These are phyloP conservation scores for Anguilla japonica DNA, from an alignment of 2,113 vertebrate genomes.

Conservation along the genomic window DNA sequence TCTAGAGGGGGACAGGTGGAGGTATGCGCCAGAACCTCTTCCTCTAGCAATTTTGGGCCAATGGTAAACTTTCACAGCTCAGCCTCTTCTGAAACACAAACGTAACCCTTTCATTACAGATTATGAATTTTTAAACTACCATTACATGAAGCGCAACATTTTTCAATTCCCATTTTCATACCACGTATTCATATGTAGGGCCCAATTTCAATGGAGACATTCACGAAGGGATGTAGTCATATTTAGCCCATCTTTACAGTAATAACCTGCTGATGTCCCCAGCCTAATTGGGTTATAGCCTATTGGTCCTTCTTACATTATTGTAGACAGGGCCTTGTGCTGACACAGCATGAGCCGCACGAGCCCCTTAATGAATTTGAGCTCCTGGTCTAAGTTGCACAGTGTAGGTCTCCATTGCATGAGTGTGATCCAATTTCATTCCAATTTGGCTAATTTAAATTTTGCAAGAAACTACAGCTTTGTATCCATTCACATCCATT, in stretches of 20 bases:
- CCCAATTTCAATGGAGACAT: not conserved
- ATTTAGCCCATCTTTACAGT: too few relatives aligned
- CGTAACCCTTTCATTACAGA: too few relatives aligned
- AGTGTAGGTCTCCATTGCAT: not conserved
- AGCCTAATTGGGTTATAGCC: not conserved
- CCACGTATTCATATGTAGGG: not conserved
- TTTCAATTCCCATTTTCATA: not conserved
- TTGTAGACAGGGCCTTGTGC: not conserved
- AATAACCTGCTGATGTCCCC: too few relatives aligned
- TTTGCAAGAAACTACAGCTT: not conserved
- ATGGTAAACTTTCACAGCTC: not conserved
- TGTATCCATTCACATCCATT: too few relatives aligned
- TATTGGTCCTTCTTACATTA: not conserved
- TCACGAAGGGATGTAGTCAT: not conserved
- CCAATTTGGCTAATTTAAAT: not conserved
- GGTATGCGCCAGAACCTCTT: not conserved
- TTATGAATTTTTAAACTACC: too few relatives aligned
- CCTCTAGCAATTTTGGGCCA: not conserved
- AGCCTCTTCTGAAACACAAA: not conserved
- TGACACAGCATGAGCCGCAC: not conserved
- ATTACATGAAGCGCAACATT: not conserved
- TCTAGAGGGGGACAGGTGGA: not conserved
- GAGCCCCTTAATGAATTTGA: not conserved
- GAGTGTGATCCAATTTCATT: not conserved
- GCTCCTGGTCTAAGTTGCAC: not conserved